Evolutionary conservation across 2,797 vertebrate genomes (phyloP).

Genomic region (Acanthurus leucopareius): DNA sequence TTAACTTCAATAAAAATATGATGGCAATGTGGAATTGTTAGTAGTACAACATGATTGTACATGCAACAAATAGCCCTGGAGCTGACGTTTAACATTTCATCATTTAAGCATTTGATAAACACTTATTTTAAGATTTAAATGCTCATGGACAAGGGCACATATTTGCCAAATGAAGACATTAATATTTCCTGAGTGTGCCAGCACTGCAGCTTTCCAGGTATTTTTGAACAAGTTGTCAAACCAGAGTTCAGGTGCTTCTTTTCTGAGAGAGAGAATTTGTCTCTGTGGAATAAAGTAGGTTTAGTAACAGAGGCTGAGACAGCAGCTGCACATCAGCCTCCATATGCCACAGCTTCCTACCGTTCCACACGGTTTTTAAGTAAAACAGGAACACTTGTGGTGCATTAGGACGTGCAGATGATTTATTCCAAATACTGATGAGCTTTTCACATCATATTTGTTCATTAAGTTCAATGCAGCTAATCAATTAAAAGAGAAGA

Average conservation of each 20-base stretch:
- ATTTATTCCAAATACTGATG: slow-evolving; percentile 19
- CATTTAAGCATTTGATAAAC: not conserved
- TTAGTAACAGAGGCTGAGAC: slow-evolving; percentile 47
- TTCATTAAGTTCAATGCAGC: slow-evolving; percentile 13
- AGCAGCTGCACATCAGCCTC: slow-evolving; percentile 56
- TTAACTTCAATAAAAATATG: not conserved
- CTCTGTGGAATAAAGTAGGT: slow-evolving; percentile 36
- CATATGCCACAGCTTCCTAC: slow-evolving; percentile 31
- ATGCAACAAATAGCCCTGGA: not conserved
- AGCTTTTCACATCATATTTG: not conserved
- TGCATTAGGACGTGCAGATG: not conserved
- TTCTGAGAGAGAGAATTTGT: slow-evolving; percentile 23
- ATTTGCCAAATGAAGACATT: slow-evolving; percentile 19
- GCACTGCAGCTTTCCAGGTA: slow-evolving; percentile 16
- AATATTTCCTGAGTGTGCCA: slow-evolving; percentile 12
- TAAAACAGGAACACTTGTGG: slow-evolving; percentile 13
- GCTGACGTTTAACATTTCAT: not conserved
- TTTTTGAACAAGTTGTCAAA: slow-evolving; percentile 17
- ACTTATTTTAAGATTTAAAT: not conserved
- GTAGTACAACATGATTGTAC: not conserved
- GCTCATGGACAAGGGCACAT: not conserved
- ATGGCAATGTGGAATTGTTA: not conserved
- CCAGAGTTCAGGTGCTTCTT: slow-evolving; percentile 43
- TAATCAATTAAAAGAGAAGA: slow-evolving; percentile 18
- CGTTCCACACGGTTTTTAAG: slow-evolving; percentile 19